Conservation (phyloP, 35 echinoderm and acorn worm species). For the Ophioderma brevispina region DNA sequence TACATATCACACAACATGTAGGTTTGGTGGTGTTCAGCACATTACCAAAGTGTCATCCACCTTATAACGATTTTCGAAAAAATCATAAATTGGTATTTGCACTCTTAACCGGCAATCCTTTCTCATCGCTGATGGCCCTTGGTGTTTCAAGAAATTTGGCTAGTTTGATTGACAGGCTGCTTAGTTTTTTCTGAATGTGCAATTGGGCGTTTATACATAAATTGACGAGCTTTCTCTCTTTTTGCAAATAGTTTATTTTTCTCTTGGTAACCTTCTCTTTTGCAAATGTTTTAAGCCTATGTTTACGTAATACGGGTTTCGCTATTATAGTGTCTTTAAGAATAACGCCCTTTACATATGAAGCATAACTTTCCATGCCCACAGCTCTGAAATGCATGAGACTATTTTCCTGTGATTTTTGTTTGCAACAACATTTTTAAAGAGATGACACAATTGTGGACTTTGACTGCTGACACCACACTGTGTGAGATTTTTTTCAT, state of each 20-base stretch:
- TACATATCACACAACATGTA: not conserved
- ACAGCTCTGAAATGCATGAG: conserved; percentile 22
- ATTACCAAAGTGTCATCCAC: conserved; percentile 11
- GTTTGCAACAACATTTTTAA: conserved; percentile 28
- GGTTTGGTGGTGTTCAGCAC: no score
- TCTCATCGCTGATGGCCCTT: not conserved
- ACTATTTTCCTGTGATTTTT: not conserved
- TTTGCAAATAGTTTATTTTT: conserved; percentile 9
- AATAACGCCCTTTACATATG: conserved; percentile 11
- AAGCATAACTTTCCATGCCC: conserved; percentile 23
- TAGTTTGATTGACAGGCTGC: not conserved
- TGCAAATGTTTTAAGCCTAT: conserved; percentile 53
- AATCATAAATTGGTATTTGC: conserved; percentile 16
- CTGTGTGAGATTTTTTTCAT: not conserved
- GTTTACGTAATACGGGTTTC: conserved; percentile 10
- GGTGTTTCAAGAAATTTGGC: conserved; percentile 22
- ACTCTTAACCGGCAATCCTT: conserved; percentile 32
- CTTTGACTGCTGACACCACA: no score
- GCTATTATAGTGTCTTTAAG: conserved; percentile 23
- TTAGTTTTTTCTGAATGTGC: not conserved
- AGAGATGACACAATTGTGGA: not conserved
- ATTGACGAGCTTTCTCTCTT: conserved; percentile 24
- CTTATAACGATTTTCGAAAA: not conserved
- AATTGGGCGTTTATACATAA: conserved; percentile 35
- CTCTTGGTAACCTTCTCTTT: not conserved